Conservation (phyloP, 2,113 vertebrate species). For the Psilopsiagon aurifrons region DNA sequence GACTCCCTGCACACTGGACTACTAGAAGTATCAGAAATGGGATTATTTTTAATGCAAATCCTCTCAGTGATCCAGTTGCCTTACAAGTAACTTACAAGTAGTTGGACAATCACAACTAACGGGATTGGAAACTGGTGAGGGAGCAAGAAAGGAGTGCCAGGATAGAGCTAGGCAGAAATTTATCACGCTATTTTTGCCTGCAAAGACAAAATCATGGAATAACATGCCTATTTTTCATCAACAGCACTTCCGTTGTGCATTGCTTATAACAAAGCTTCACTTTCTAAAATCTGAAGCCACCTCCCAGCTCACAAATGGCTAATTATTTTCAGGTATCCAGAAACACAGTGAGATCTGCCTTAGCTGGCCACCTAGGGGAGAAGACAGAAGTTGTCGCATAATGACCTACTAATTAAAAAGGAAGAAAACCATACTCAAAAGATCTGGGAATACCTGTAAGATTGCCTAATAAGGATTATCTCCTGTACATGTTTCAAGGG, state of each 20-base stretch:
- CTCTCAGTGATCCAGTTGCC: background rate
- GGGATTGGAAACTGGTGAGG: background rate
- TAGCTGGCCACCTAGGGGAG: background rate
- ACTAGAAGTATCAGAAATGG: background rate
- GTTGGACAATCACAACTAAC: background rate
- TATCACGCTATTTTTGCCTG: background rate
- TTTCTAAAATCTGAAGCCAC: constrained; percentile 9
- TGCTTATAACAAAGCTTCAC: background rate
- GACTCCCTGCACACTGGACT: background rate
- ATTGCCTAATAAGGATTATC: constrained; percentile 67
- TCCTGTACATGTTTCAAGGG: constrained; percentile 33
- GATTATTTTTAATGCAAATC: background rate
- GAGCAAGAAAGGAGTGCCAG: background rate
- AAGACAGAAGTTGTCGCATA: constrained; percentile 40
- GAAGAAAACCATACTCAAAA: constrained; percentile 43
- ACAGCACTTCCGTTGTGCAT: background rate
- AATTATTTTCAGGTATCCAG: constrained; percentile 56
- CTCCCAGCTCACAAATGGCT: constrained; percentile 6
- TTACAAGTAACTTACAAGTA: background rate
- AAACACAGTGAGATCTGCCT: constrained; percentile 31
- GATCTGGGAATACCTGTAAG: background rate
- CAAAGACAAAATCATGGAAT: background rate
- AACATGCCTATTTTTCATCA: background rate
- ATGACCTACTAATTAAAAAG: constrained; percentile 52
- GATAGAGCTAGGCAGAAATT: background rate